A percentile compares a stretch with the other conserved stretches of the same genome.
Evolutionary conservation across 2,113 vertebrate species (phyloP).

Genomic region (Glaucidium brasilianum): DNA sequence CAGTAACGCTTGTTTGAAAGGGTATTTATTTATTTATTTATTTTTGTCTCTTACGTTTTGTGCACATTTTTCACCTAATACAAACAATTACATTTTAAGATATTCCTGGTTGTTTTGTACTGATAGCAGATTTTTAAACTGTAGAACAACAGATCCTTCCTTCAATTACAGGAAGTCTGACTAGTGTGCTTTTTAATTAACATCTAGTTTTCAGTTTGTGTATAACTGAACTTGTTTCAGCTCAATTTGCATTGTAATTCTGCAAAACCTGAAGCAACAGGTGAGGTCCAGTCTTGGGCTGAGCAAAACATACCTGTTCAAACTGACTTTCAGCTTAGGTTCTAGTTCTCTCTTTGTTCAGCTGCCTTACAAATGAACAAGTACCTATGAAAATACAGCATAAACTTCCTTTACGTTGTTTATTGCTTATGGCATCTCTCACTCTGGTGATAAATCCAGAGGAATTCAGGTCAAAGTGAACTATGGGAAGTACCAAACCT

Average conservation of each 20-base stretch:
- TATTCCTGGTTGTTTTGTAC: neutral
- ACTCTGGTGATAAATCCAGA: neutral
- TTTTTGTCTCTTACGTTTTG: neutral
- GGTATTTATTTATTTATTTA: neutral
- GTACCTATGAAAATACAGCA: neutral
- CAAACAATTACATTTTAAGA: neutral
- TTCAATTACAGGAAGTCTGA: neutral
- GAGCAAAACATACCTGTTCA: neutral
- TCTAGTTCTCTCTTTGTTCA: neutral
- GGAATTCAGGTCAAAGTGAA: neutral
- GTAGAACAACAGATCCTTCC: neutral
- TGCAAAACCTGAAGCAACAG: neutral
- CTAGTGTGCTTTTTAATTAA: neutral
- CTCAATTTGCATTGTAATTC: neutral
- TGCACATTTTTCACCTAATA: neutral
- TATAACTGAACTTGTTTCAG: neutral
- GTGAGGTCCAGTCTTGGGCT: neutral
- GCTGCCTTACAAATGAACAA: neutral
- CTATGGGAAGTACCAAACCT: neutral
- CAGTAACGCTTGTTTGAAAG: neutral
- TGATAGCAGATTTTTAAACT: neutral
- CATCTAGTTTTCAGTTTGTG: neutral
- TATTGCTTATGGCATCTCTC: neutral
- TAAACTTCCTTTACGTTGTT: neutral
- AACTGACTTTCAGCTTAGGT: neutral